These are phyloP conservation scores for Vireo altiloquus DNA, from an alignment of 2,113 vertebrate genomes.

Conservation along the genomic window DNA sequence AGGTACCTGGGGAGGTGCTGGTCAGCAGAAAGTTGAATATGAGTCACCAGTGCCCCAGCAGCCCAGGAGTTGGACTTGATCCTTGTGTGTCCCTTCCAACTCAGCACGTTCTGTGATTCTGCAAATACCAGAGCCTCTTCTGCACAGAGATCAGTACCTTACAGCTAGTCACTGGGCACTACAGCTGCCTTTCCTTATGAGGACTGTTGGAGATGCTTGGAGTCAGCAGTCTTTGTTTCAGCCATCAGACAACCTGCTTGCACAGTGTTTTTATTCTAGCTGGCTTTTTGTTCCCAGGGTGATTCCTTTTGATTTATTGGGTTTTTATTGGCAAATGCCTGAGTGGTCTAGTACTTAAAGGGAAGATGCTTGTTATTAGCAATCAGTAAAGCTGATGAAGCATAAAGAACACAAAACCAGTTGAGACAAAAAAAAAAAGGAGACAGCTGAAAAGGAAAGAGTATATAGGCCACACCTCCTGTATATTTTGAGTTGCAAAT, in stretches of 20 bases:
- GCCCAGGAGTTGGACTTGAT: not conserved
- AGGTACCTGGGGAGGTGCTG: not conserved
- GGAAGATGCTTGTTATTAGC: not conserved
- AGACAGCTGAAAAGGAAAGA: not conserved
- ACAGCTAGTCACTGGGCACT: not conserved
- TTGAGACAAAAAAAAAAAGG: not conserved
- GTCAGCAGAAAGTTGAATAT: not conserved
- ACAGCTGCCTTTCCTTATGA: not conserved
- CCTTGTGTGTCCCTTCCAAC: not conserved
- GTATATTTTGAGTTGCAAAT: not conserved
- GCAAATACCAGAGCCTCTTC: not conserved
- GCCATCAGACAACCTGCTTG: not conserved
- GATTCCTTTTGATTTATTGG: not conserved
- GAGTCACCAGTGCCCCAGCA: not conserved
- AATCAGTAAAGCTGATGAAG: not conserved
- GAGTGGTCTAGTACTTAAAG: not conserved
- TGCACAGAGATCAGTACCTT: not conserved
- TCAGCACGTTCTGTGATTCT: not conserved
- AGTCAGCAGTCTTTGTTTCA: not conserved
- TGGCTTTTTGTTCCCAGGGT: accelerated
- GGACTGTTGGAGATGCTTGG: not conserved
- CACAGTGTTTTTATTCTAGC: not conserved
- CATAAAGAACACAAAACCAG: not conserved
- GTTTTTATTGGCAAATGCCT: not conserved
- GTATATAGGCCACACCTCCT: not conserved